phyloP scores from a whole-genome alignment of 2,888 invertebrate species.

The Phyto melanocephala region DNA sequence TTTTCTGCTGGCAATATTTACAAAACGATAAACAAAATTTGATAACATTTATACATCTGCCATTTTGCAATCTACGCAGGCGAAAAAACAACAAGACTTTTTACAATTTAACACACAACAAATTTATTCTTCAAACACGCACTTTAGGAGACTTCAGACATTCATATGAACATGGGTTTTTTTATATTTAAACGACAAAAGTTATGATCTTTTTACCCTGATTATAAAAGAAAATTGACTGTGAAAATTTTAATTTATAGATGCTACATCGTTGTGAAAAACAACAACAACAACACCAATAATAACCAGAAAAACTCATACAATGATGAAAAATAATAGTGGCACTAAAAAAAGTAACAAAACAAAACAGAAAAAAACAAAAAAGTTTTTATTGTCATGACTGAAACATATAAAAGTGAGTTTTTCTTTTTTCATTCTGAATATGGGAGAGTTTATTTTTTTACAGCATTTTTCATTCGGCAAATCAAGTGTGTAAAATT shows the following conservation, averaged over 20 bases:
- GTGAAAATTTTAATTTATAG: constrained; percentile 57
- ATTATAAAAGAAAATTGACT: constrained; percentile 65
- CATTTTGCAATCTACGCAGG: not conserved
- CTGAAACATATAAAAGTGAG: constrained; percentile 28
- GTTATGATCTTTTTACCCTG: constrained; percentile 42
- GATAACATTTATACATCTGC: not conserved
- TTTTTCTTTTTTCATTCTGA: constrained; percentile 6
- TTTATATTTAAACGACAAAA: constrained; percentile 8
- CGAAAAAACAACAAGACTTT: not conserved
- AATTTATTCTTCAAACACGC: not conserved
- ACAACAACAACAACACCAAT: not conserved
- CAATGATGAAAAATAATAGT: constrained; percentile 9
- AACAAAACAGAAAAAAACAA: no score
- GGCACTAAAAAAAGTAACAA: constrained; percentile 1
- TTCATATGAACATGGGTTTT: not conserved
- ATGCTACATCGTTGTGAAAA: not conserved
- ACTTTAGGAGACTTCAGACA: not conserved
- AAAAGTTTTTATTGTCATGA: constrained; percentile 50
- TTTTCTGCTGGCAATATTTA: not conserved
- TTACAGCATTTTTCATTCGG: not conserved
- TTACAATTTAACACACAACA: not conserved
- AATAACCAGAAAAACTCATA: not conserved
- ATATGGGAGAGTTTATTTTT: not conserved
- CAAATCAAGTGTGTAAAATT: constrained; percentile 22
- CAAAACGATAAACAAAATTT: not conserved